phyloP scores from a whole-genome alignment of 1,140 invertebrate genomes.

The Chironomus striatipennis region DNA sequence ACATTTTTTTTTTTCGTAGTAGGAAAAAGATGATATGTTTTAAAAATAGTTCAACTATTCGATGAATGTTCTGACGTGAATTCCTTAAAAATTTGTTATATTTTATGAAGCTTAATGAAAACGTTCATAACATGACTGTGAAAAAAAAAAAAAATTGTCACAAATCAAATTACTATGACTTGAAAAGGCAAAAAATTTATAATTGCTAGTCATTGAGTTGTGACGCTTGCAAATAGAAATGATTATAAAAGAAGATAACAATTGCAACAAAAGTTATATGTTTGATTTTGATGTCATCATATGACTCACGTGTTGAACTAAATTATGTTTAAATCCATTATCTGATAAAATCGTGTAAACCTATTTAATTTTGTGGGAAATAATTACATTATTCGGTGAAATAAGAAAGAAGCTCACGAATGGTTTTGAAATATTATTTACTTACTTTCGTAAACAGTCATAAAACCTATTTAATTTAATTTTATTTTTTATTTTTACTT shows the following conservation, averaged over 20 bases:
- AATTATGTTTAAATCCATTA: neutral
- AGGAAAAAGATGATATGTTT: neutral
- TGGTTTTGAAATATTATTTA: neutral
- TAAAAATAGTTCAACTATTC: constrained; percentile 14
- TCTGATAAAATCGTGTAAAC: no score
- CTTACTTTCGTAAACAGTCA: constrained; percentile 1
- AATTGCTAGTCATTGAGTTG: neutral
- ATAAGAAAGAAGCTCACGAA: neutral
- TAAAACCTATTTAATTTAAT: no score
- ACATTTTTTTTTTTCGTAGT: neutral
- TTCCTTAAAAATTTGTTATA: neutral
- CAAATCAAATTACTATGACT: no score
- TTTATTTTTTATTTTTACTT: no score
- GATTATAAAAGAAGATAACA: neutral
- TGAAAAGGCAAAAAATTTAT: neutral
- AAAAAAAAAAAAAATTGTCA: neutral
- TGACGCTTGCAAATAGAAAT: neutral
- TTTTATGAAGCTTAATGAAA: neutral
- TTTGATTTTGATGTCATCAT: neutral
- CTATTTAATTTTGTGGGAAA: neutral
- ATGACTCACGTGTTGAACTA: neutral
- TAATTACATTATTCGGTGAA: neutral
- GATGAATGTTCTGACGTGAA: neutral
- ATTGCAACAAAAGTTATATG: neutral
- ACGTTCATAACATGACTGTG: neutral